These are phyloP conservation scores for Lampris megalopsis DNA, from an alignment of 2,113 vertebrate species.

Conservation along the genomic window DNA sequence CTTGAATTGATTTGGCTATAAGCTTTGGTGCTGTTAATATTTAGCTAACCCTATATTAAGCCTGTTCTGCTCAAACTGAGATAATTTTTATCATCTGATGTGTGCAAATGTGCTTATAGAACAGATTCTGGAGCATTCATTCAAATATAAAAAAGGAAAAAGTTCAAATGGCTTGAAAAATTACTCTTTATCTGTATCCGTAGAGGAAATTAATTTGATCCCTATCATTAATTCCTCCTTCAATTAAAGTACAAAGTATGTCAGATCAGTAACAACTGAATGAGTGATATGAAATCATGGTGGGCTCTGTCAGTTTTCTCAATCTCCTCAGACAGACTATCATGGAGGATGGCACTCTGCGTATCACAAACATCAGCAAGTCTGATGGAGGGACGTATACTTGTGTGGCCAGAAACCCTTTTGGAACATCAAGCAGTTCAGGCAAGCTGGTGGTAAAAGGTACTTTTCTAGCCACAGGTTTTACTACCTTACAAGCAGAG, in stretches of 20 bases:
- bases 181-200: conserved; percentile 11
- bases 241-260: conserved; percentile 15
- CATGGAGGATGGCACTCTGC: conserved; percentile 85
- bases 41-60: conserved; percentile 55
- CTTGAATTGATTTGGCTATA: conserved; percentile 52
- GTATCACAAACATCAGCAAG: conserved; percentile 85
- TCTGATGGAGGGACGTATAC: conserved; percentile 85
- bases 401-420: conserved; percentile 87
- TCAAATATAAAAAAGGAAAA: conserved; percentile 35
- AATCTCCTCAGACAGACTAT: conserved; percentile 69
- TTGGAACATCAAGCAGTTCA: conserved; percentile 84
- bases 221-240: conserved; percentile 18
- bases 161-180: conserved; percentile 24
- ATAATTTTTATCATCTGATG: conserved; percentile 68
- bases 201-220: conserved; percentile 17
- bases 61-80: conserved; percentile 64
- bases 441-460: conserved; percentile 89
- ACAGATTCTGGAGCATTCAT: conserved; percentile 48
- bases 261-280: conserved; percentile 5
- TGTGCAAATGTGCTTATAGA: conserved; percentile 53
- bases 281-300: not conserved
- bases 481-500: conserved; percentile 44
- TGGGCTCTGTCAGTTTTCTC: conserved; percentile 16
- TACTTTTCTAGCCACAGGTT: conserved; percentile 65
- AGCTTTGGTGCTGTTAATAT: conserved; percentile 56